These are phyloP conservation scores for Cnemophilus loriae DNA, from an alignment of 2,113 vertebrate genomes.

Conservation along the genomic window DNA sequence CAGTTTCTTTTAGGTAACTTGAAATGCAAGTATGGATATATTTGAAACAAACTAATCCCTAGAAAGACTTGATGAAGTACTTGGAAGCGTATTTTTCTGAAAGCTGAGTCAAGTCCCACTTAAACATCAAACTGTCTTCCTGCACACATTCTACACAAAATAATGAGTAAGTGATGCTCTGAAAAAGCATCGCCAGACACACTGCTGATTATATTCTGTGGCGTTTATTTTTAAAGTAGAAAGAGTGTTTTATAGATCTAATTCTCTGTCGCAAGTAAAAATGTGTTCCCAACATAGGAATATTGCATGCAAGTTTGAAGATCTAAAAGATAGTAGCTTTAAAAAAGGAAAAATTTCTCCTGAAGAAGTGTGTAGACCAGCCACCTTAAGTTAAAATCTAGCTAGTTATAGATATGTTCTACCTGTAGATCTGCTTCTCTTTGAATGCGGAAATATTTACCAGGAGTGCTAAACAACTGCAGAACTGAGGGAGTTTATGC, in stretches of 20 bases:
- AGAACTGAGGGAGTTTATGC: neutral
- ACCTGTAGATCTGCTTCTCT: neutral
- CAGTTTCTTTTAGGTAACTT: constrained; percentile 48
- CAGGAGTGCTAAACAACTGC: neutral
- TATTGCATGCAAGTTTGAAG: neutral
- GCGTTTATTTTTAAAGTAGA: neutral
- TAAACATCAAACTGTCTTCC: constrained; percentile 46
- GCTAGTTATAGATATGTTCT: neutral
- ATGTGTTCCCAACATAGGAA: neutral
- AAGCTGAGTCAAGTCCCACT: constrained; percentile 51
- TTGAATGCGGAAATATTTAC: neutral
- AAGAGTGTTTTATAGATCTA: neutral
- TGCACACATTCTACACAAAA: neutral
- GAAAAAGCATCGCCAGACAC: neutral
- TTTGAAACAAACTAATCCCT: constrained; percentile 56
- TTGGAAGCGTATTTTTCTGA: constrained; percentile 52
- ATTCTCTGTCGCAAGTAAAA: neutral
- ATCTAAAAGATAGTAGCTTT: neutral
- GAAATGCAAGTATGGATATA: constrained; percentile 56
- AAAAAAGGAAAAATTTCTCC: neutral
- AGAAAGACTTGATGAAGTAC: constrained; percentile 48
- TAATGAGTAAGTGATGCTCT: constrained; percentile 30
- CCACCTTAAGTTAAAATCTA: neutral
- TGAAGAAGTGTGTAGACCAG: neutral
- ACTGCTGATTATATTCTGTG: neutral